A percentile compares a stretch with the other conserved stretches of the same genome.
These are phyloP conservation scores for Pseudobourletiella spinata DNA, from an alignment of 1,140 invertebrate species.

Conservation along the genomic window DNA sequence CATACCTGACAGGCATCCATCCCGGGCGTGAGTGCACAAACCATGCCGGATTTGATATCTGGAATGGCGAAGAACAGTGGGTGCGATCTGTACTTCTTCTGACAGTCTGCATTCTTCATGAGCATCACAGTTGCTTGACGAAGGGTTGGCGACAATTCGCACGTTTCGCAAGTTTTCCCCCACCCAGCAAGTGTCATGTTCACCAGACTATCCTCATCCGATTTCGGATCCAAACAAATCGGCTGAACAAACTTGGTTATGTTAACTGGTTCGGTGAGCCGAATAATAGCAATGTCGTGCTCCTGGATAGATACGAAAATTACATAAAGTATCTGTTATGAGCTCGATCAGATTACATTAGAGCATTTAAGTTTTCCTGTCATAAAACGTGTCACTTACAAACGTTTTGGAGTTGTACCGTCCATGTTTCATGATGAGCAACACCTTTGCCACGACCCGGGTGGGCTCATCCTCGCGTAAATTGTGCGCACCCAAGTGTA, in stretches of 20 bases:
- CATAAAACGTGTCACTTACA: too few species aligned
- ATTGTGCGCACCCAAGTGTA: not conserved
- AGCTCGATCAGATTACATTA: too few species aligned
- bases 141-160: constrained; percentile 43
- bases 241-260: constrained; percentile 40
- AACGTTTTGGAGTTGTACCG: not conserved
- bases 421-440: not conserved
- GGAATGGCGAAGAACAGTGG: constrained; percentile 41
- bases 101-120: constrained; percentile 69
- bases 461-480: not conserved
- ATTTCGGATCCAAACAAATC: not conserved
- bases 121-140: constrained; percentile 76
- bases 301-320: too few species aligned
- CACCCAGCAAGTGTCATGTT: not conserved
- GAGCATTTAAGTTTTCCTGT: too few species aligned
- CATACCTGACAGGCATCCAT: constrained; percentile 35
- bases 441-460: not conserved
- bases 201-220: not conserved
- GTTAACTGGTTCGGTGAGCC: constrained; percentile 37
- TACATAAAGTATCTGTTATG: too few species aligned
- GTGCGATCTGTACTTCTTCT: constrained; percentile 59
- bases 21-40: constrained; percentile 39
- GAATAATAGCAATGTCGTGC: constrained; percentile 36
- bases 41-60: not conserved
- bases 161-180: not conserved